Evolutionary conservation across 2,797 vertebrate genomes (phyloP).

Genomic region (Muscicapa comitata): DNA sequence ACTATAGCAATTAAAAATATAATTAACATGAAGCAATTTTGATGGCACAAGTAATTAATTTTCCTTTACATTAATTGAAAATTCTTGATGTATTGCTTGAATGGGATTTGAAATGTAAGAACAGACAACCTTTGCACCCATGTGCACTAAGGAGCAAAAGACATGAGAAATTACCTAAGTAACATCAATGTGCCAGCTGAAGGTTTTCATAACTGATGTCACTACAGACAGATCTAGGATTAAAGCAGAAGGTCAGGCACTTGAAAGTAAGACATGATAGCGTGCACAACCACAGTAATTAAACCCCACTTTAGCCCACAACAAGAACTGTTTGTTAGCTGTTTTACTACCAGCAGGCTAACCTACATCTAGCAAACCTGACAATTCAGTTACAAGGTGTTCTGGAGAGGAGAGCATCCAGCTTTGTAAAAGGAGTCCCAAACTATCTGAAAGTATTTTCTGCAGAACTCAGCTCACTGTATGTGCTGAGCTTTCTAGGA

Average conservation of each 20-base stretch:
- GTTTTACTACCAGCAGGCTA: not conserved
- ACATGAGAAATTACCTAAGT: not conserved
- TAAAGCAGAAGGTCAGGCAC: constrained; percentile 34
- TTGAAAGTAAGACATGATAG: not conserved
- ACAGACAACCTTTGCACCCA: not conserved
- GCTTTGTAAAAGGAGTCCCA: not conserved
- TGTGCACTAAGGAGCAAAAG: not conserved
- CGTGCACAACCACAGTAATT: not conserved
- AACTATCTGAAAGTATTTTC: not conserved
- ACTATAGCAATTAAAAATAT: not conserved
- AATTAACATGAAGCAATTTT: not conserved
- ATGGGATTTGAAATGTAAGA: not conserved
- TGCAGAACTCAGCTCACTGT: not conserved
- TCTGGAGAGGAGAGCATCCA: not conserved
- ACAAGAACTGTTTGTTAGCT: not conserved
- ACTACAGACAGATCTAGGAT: not conserved
- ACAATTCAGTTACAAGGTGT: not conserved
- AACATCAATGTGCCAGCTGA: not conserved
- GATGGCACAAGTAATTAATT: not conserved
- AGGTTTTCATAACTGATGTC: not conserved
- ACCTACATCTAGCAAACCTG: not conserved
- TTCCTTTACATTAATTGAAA: not conserved
- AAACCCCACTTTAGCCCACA: not conserved
- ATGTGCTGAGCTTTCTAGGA: not conserved
- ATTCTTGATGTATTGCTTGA: not conserved